phyloP scores from a whole-genome alignment of 2,797 vertebrate genomes.

The Acanthurus lineatus region DNA sequence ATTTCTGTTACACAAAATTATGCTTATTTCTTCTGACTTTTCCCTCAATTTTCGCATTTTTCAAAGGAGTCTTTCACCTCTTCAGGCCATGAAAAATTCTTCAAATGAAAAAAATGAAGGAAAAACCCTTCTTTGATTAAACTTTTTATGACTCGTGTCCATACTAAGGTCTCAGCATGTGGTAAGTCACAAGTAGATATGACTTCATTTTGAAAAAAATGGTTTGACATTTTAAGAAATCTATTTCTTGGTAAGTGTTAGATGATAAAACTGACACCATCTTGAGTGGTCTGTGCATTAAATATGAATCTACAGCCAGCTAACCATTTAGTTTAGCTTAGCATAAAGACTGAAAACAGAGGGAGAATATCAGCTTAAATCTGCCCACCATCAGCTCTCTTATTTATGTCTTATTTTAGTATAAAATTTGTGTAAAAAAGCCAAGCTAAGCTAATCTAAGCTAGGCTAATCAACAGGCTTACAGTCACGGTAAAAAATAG shows the following conservation, averaged over 20 bases:
- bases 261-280: background rate
- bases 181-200: background rate
- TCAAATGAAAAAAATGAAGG: background rate
- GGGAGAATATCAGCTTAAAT: background rate
- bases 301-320: slow-evolving; percentile 3
- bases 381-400: too few relatives aligned
- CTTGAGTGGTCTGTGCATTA: background rate
- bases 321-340: background rate
- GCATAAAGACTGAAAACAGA: background rate
- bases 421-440: background rate
- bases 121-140: slow-evolving; percentile 12
- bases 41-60: background rate
- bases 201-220: background rate
- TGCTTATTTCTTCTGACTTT: background rate
- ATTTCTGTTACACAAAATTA: background rate
- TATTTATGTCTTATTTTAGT: too few relatives aligned
- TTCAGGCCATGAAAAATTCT: background rate
- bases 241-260: background rate
- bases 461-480: background rate
- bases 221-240: slow-evolving; percentile 8
- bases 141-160: background rate
- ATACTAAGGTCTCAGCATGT: background rate
- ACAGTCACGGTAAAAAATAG: slow-evolving; percentile 19
- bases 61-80: background rate
- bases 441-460: slow-evolving; percentile 4